Base-by-base conservation (phyloP, 2,797 vertebrate species). In the Onychomys torridus region DNA sequence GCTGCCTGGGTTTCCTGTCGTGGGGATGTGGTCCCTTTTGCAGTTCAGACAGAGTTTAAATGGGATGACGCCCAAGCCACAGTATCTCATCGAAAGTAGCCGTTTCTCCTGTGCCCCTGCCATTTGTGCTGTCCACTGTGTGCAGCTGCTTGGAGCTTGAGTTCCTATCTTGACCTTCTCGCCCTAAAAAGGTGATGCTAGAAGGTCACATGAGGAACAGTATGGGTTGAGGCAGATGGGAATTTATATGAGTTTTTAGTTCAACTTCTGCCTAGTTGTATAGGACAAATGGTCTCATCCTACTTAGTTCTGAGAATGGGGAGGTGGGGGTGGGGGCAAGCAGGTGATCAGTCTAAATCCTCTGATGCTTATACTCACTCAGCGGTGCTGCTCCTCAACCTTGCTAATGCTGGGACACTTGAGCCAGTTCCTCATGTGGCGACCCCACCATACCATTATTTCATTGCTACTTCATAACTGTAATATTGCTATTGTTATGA, bases 61-160 rank as follows among this genome's bases (percentile, higher is more conserved):
- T n/a, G 82, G 49, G 71, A 14, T 21, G 1, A 5, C 10, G 65
- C 46, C 59, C 73, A 5, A 32, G 11, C 49, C 52, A 17, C 25
- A 29, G 67, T 52, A 37, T 77, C 57, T 63, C 71, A 79, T 67
- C 25, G 52, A 88, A 95, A 12, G 43, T 19, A n/a, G 27, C 21
- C 19, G 1, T 81, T 71, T 83, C 71, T 91, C 13, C 43, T 63
- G 43, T 63, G 89, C 46, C 0, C 2, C 55, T 83, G 2, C 10
- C 23, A 1, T 52, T 7, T 1, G 73, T 69, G 6, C 52, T 52
- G 17, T 55, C 17, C 2, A 37, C 57, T 2, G 0, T 0, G 3
- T 2, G 1, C 9, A 46, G 37, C 61, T 61, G 4, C 91, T 77
- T 61, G 2, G 61, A 29, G 37, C 19, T 27, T 57, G 63, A n/a